phyloP scores from a whole-genome alignment of 2,113 vertebrate genomes.

The Phocoena phocoena region DNA sequence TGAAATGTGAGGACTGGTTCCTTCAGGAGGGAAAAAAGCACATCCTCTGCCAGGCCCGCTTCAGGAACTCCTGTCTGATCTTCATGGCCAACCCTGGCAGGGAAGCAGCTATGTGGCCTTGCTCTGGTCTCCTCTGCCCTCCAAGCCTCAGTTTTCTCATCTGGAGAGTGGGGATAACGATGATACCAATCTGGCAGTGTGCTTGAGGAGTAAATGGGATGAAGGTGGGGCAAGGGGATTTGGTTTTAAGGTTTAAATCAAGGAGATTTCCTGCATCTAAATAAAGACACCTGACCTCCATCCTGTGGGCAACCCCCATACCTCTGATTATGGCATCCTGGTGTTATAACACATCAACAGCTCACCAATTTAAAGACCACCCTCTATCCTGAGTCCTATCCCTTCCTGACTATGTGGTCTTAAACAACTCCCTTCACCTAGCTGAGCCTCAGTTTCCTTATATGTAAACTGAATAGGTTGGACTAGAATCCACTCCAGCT shows the following conservation, averaged over 20 bases:
- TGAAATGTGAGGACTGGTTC: background rate
- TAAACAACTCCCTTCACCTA: background rate
- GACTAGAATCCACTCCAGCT: background rate
- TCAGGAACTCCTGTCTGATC: background rate
- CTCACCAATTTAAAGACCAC: background rate
- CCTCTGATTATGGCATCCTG: background rate
- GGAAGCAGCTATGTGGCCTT: background rate
- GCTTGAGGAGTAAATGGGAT: background rate
- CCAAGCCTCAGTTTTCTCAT: background rate
- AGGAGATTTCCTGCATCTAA: background rate
- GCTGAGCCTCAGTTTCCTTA: background rate
- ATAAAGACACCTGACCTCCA: background rate
- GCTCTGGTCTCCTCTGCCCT: accelerated
- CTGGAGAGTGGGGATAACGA: background rate
- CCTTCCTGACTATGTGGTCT: background rate
- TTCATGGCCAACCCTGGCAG: background rate
- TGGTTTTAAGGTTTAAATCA: background rate
- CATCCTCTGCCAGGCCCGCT: accelerated
- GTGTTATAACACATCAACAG: too few relatives aligned
- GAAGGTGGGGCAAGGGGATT: background rate
- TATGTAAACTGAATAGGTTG: background rate
- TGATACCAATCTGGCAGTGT: background rate
- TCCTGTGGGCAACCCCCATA: too few relatives aligned
- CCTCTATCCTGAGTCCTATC: background rate
- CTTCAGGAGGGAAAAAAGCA: background rate